Conservation (phyloP, 2,797 vertebrate species). For the Mus caroli region DNA sequence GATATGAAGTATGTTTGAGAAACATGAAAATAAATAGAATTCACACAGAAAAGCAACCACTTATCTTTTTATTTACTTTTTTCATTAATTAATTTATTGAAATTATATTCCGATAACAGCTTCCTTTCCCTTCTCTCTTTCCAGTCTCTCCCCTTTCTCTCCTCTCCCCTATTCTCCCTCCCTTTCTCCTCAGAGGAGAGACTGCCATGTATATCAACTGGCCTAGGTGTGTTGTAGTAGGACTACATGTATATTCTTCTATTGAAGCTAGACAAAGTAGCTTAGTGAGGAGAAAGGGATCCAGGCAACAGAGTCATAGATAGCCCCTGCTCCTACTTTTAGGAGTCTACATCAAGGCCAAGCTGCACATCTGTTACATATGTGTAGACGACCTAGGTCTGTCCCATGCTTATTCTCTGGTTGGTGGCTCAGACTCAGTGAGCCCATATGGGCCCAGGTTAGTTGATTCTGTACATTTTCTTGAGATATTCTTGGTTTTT, state of each 20-base stretch:
- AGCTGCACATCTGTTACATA: background rate
- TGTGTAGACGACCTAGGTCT: background rate
- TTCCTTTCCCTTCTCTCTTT: background rate
- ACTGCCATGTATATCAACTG: background rate
- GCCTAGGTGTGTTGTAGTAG: background rate
- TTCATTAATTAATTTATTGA: too few species aligned
- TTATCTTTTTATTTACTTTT: background rate
- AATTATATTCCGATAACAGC: too few species aligned
- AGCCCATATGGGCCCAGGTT: background rate
- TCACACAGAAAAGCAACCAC: background rate
- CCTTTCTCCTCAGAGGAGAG: background rate
- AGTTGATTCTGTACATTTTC: background rate
- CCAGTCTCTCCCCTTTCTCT: background rate
- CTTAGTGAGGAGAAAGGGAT: background rate
- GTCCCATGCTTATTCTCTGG: background rate
- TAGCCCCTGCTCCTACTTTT: background rate
- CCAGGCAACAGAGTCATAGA: background rate
- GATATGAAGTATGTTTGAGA: background rate
- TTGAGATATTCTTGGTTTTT: background rate
- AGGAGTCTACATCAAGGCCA: background rate
- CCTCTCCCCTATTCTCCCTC: background rate
- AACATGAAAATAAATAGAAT: conserved; percentile 4
- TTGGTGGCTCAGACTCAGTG: background rate
- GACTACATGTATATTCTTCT: background rate
- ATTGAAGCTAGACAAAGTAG: background rate